Evolutionary conservation across 23 tunicate genomes (phyloP).

Genomic region (Trididemnum nubilum): DNA sequence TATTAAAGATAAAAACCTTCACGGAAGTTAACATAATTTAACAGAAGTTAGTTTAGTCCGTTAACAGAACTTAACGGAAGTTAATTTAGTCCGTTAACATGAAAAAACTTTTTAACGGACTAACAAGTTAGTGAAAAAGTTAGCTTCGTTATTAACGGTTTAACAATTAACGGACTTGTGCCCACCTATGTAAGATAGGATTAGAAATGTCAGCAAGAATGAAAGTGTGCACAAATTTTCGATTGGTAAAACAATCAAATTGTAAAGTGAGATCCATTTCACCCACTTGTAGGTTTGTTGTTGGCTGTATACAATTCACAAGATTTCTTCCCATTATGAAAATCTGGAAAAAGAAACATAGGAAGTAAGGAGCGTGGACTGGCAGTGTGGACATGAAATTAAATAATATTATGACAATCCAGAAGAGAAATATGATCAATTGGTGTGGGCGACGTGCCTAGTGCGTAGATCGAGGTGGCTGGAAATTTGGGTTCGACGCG

Average conservation of each 20-base stretch:
- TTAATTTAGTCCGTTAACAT: no score
- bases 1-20: no score
- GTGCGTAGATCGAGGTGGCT: background rate
- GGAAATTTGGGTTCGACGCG: background rate
- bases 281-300: background rate
- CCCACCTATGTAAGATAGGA: no score
- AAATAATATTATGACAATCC: background rate
- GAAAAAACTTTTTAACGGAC: no score
- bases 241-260: constrained; percentile 6
- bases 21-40: no score
- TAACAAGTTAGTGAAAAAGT: no score
- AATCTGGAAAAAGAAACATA: background rate
- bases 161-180: no score
- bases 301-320: constrained; percentile 1
- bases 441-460: background rate
- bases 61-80: no score
- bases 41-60: no score
- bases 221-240: background rate
- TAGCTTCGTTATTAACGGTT: no score
- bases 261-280: constrained; percentile 12
- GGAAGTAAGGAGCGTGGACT: constrained; percentile 8
- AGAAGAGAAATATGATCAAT: background rate
- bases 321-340: background rate
- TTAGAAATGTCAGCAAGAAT: background rate
- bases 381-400: background rate